Conservation (phyloP, 2,113 vertebrate species). For the Cyprinus carpio region DNA sequence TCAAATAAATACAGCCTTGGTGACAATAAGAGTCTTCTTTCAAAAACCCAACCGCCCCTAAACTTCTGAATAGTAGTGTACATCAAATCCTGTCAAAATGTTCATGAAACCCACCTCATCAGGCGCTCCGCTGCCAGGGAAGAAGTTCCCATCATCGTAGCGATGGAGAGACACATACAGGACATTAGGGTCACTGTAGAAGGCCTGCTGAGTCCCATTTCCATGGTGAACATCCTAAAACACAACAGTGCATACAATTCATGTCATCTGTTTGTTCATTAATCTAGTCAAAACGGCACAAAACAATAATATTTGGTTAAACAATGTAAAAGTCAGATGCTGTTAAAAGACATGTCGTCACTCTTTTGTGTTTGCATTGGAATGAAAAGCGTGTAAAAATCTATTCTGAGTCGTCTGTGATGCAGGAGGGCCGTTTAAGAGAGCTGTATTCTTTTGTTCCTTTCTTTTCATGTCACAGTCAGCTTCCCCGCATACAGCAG, state of each 20-base stretch:
- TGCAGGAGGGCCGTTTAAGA: slow-evolving; percentile 59
- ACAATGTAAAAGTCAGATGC: slow-evolving; percentile 44
- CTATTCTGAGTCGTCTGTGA: slow-evolving; percentile 49
- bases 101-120: slow-evolving; percentile 82
- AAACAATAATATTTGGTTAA: slow-evolving; percentile 11
- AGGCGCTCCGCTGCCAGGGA: slow-evolving; percentile 94
- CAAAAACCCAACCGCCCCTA: not conserved
- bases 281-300: not conserved
- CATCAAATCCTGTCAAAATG: not conserved
- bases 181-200: slow-evolving; percentile 90
- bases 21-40: not conserved
- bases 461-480: slow-evolving; percentile 41
- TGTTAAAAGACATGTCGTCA: slow-evolving; percentile 38
- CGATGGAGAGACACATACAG: slow-evolving; percentile 95
- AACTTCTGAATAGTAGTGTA: not conserved
- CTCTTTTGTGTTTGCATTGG: not conserved
- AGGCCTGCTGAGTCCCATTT: slow-evolving; percentile 89
- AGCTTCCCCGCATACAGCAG: not conserved
- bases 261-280: slow-evolving; percentile 45
- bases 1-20: not conserved
- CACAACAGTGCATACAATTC: slow-evolving; percentile 48
- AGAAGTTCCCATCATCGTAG: slow-evolving; percentile 98
- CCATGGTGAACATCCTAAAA: slow-evolving; percentile 81
- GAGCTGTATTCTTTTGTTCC: slow-evolving; percentile 47
- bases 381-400: slow-evolving; percentile 43